These are phyloP conservation scores for Sesia apiformis DNA, from an alignment of 2,888 invertebrate species.

Conservation along the genomic window DNA sequence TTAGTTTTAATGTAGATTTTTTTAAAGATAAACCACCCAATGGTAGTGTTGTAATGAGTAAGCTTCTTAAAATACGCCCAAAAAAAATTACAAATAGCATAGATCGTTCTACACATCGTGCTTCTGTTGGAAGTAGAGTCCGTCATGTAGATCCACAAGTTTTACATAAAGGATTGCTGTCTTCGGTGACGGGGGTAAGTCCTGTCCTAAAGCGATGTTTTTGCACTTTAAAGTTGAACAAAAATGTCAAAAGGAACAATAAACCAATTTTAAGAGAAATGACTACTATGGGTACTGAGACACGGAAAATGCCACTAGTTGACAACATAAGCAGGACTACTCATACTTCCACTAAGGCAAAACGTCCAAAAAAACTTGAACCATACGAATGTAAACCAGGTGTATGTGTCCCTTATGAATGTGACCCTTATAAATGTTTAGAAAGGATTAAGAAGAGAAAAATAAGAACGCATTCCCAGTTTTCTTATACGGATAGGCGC, in stretches of 20 bases:
- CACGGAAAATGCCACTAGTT: neutral
- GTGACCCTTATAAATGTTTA: conserved; percentile 24
- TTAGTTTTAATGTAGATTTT: conserved; percentile 19
- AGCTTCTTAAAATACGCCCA: too few species aligned
- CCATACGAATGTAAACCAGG: conserved; percentile 29
- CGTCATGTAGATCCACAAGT: neutral
- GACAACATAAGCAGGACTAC: neutral
- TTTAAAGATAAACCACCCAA: neutral
- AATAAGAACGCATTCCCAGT: too few species aligned
- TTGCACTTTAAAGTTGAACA: neutral
- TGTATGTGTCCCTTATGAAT: conserved; percentile 26
- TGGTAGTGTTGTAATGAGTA: neutral
- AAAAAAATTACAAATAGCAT: too few species aligned
- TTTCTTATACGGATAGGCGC: too few species aligned
- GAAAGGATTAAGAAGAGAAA: conserved; percentile 17
- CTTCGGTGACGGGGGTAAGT: neutral
- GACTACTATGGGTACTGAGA: neutral
- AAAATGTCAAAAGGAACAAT: neutral
- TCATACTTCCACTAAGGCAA: neutral
- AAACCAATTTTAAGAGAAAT: neutral
- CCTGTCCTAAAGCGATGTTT: neutral
- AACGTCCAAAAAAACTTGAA: conserved; percentile 3
- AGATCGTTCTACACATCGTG: too few species aligned
- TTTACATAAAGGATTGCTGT: neutral
- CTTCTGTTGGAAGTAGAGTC: neutral